Evolutionary conservation across 2,113 vertebrate species (phyloP), one percentile per base, ranked within the genome.

Genomic region (Dicaeum eximium): DNA sequence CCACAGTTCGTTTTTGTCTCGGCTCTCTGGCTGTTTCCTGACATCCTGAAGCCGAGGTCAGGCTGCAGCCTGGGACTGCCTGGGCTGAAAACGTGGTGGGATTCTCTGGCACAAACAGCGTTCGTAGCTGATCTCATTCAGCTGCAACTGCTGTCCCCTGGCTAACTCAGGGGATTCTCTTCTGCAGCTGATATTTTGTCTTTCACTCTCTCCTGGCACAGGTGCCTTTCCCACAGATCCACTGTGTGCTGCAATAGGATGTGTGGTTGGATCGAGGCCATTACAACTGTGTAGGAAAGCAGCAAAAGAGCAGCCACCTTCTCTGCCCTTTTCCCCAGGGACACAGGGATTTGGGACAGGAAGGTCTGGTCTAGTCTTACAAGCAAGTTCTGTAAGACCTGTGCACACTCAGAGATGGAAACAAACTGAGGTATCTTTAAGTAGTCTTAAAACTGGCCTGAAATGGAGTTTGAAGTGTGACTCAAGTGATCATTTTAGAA

Each of bases 141-240:
- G 79, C 92, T 91, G 91, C 81, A 54, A 73, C 90, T 90, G 62
- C 78, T 58, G 30, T 50, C 73, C 70, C 74, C 21, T 28, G 0
- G 56, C 44, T 70, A 44, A 58, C 60, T 40, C 4, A 0, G 35
- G 62, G 75, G 78, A 67, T 92, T 96, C 51, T 90, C 47, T 78
- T 86, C 74, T 2, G 0, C 90, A 80, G 71, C 70, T 74, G 94
- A 90, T 92, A 40, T 40, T 96, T 88, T 94, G 79, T 33, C 71
- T 93, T 93, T 92, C 83, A 3, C 73, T 81, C 77, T 61, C 67
- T 75, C 22, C 87, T 94, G 90, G 88, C 95, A 86, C 10, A 17
- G 0, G 14, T 71, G 94, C 87, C 86, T 94, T 95, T 94, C 92
- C 92, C 93, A 92, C 82, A 90, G 50, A 80, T 48, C 35, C 27